Conservation (phyloP, 2,113 vertebrate genomes). For the Sceloporus undulatus region DNA sequence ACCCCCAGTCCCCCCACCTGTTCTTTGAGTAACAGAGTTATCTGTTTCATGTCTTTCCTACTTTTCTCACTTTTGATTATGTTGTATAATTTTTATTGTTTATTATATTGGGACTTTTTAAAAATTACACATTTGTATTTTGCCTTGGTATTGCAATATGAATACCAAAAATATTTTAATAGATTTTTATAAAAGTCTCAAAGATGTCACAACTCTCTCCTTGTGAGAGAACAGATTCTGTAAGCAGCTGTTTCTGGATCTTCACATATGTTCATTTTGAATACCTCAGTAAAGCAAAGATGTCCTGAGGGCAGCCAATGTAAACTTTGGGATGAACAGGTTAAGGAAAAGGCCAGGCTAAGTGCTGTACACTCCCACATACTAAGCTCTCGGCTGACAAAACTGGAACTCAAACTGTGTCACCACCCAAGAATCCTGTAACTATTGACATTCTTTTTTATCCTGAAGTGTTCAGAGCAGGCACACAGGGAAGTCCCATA, state of each 20-base stretch:
- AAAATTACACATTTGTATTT: not conserved
- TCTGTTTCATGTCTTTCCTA: too few species aligned
- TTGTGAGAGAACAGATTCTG: not conserved
- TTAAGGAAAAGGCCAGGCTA: not conserved
- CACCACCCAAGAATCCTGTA: not conserved
- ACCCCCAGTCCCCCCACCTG: too few species aligned
- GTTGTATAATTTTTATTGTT: too few species aligned
- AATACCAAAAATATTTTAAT: not conserved
- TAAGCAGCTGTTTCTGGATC: not conserved
- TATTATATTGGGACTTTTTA: not conserved
- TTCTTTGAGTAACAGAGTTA: too few species aligned
- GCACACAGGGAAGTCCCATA: conserved; percentile 47
- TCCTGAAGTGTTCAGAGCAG: conserved; percentile 35
- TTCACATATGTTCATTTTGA: not conserved
- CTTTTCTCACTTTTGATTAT: too few species aligned
- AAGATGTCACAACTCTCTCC: not conserved
- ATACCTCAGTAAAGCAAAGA: not conserved
- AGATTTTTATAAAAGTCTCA: too few species aligned
- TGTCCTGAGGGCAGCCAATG: not conserved
- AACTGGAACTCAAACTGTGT: conserved; percentile 20
- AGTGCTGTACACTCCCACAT: not conserved
- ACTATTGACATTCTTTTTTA: conserved; percentile 34
- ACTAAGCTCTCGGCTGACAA: not conserved
- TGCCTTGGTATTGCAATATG: not conserved
- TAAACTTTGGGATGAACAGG: not conserved